phyloP scores from a whole-genome alignment of 2,888 invertebrate species.

The Thymelicus acteon region DNA sequence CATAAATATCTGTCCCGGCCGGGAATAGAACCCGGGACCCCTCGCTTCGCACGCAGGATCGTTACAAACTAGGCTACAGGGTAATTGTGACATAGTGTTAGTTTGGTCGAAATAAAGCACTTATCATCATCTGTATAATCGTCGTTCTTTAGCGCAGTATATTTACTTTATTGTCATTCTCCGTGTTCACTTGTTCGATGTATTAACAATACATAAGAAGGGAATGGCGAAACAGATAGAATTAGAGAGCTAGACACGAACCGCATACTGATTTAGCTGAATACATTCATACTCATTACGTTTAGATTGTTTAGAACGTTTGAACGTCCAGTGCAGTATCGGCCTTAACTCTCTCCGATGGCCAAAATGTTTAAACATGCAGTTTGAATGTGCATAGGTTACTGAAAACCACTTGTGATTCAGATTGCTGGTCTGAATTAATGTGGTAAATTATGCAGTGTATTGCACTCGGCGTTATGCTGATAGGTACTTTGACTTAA shows the following conservation, averaged over 20 bases:
- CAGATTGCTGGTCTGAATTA: constrained; percentile 43
- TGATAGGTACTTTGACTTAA: constrained; percentile 6
- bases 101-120: no score
- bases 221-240: background rate
- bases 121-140: no score
- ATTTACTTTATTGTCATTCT: no score
- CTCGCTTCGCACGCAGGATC: no score
- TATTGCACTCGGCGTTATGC: constrained; percentile 27
- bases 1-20: no score
- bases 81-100: no score
- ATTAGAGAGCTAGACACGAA: background rate
- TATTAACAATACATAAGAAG: no score
- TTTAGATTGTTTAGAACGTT: background rate
- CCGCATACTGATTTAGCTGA: background rate
- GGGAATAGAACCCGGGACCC: no score
- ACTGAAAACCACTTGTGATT: constrained; percentile 43
- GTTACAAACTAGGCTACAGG: no score
- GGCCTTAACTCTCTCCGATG: constrained; percentile 31
- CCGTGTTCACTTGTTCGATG: no score
- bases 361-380: constrained; percentile 38
- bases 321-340: constrained; percentile 2
- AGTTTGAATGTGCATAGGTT: constrained; percentile 41
- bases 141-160: no score
- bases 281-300: no score
- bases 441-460: constrained; percentile 40